phyloP scores from a whole-genome alignment of 2,113 vertebrate genomes.

The Steatornis caripensis region DNA sequence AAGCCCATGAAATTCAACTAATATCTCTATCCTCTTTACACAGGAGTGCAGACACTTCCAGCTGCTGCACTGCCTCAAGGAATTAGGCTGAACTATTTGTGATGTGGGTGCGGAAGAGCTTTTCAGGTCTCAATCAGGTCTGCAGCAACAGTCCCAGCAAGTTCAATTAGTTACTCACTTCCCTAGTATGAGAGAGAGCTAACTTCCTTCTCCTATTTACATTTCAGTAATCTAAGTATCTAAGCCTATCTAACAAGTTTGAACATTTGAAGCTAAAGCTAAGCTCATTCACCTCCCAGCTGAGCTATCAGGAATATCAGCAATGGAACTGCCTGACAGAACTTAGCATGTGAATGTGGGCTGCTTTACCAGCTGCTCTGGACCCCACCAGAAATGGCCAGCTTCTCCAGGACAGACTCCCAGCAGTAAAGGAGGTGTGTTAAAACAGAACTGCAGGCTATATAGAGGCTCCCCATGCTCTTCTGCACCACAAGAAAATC shows the following conservation, averaged over 20 bases:
- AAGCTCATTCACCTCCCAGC: background rate
- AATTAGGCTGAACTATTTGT: background rate
- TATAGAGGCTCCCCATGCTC: background rate
- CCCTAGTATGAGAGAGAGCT: background rate
- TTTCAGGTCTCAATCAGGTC: background rate
- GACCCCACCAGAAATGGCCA: background rate
- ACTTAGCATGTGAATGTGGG: background rate
- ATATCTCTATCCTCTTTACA: background rate
- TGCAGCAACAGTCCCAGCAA: constrained; percentile 33
- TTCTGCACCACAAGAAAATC: background rate
- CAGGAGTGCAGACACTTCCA: background rate
- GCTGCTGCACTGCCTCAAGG: background rate
- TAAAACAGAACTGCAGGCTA: background rate
- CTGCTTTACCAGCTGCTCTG: background rate
- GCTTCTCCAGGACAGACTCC: background rate
- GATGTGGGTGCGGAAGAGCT: background rate
- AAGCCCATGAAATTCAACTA: background rate
- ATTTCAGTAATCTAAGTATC: background rate
- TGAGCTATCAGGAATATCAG: background rate
- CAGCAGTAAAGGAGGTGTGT: background rate
- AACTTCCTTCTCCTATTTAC: background rate
- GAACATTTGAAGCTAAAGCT: background rate
- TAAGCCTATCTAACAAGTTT: background rate
- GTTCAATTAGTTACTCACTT: constrained; percentile 5
- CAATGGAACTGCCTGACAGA: background rate